Conservation (phyloP, 2,888 invertebrate species). For the Gortyna flavago region DNA sequence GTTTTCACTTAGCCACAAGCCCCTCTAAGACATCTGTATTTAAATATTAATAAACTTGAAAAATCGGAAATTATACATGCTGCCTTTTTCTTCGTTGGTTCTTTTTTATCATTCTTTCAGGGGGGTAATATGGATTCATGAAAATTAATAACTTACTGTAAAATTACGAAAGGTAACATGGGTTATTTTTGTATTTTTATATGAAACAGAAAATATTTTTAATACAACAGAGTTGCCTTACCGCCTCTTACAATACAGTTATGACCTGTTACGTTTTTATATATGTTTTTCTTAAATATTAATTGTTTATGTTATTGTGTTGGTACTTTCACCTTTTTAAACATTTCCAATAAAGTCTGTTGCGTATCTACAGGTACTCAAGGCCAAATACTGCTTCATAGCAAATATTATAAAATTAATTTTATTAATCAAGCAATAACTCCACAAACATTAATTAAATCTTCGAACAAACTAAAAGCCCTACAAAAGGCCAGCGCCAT, state of each 20-base stretch:
- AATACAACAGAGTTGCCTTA: neutral
- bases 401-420: neutral
- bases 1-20: too few relatives aligned
- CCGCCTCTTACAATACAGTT: neutral
- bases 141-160: too few relatives aligned
- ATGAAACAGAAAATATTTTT: neutral
- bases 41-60: neutral
- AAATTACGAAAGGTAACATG: neutral
- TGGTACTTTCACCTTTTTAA: neutral
- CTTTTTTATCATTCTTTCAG: neutral
- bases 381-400: neutral
- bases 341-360: neutral
- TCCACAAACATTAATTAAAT: constrained; percentile 35
- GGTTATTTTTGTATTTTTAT: neutral
- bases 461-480: constrained; percentile 28
- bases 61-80: neutral
- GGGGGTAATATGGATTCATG: too few relatives aligned
- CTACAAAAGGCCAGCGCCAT: constrained; percentile 40
- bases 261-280: neutral
- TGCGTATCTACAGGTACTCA: neutral
- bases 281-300: neutral
- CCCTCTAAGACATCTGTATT: neutral
- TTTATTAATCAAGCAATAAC: constrained; percentile 19
- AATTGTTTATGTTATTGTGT: neutral
- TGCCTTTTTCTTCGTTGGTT: neutral